These are phyloP conservation scores for Poeciliopsis occidentalis DNA, from an alignment of 2,113 vertebrate species.

Conservation along the genomic window DNA sequence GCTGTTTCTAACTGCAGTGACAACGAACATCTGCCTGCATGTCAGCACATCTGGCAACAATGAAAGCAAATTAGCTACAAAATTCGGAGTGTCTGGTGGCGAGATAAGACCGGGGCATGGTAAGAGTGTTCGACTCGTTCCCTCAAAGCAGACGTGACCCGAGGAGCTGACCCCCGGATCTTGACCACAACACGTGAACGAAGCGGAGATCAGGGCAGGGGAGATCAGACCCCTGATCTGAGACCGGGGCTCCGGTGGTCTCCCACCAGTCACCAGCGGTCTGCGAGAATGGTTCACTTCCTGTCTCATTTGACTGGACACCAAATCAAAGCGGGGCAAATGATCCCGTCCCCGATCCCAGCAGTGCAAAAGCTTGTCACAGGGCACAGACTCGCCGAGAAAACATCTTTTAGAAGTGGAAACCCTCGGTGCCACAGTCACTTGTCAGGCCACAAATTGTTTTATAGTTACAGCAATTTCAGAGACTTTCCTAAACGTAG, in stretches of 20 bases:
- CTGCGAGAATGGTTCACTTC: conserved; percentile 81
- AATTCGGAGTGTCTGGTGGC: conserved; percentile 81
- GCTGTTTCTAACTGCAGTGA: conserved; percentile 67
- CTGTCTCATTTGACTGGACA: conserved; percentile 79
- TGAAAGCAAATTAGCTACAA: conserved; percentile 84
- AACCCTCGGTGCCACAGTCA: conserved; percentile 36
- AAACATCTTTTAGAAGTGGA: conserved; percentile 38
- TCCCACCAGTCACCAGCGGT: conserved; percentile 75
- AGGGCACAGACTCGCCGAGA: conserved; percentile 26
- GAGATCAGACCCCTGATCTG: conserved; percentile 55
- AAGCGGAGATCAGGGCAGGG: conserved; percentile 1
- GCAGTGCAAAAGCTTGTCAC: conserved; percentile 63
- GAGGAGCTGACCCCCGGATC: conserved; percentile 53
- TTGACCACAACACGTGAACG: conserved; percentile 8
- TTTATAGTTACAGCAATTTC: conserved; percentile 67
- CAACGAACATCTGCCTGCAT: conserved; percentile 78
- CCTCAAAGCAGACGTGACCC: conserved; percentile 50
- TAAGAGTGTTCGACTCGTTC: conserved; percentile 75
- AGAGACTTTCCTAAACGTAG: conserved; percentile 49
- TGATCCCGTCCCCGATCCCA: conserved; percentile 70
- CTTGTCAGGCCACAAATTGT: conserved; percentile 62
- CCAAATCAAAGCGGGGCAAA: conserved; percentile 83
- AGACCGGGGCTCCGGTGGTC: conserved; percentile 35
- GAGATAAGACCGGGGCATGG: conserved; percentile 78
- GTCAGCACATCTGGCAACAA: conserved; percentile 86